Percentiles rank a stretch among this genome's conserved stretches.
These are phyloP conservation scores for Stichopus chloronotus DNA, from an alignment of 35 echinoderm and acorn worm species.

Conservation along the genomic window DNA sequence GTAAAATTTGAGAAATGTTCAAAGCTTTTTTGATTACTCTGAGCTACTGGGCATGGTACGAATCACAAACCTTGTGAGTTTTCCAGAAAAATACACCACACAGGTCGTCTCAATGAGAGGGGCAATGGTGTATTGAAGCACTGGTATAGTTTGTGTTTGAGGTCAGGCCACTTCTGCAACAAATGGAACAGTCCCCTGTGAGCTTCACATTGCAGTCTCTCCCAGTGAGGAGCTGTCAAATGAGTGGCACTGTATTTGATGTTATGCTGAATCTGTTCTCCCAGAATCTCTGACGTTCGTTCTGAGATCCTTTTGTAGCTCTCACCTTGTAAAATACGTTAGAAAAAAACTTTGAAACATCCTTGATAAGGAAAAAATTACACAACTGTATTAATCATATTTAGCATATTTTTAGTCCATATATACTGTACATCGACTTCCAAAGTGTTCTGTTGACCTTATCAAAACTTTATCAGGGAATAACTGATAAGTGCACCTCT, in stretches of 20 bases:
- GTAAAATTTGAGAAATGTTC: too few relatives aligned
- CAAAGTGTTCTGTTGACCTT: too few relatives aligned
- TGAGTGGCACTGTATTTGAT: not conserved
- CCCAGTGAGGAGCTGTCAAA: not conserved
- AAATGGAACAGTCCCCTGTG: constrained; percentile 65
- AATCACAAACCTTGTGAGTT: constrained; percentile 75
- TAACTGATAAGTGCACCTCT: too few relatives aligned
- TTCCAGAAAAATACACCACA: constrained; percentile 74
- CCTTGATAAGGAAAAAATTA: too few relatives aligned
- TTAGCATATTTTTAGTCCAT: too few relatives aligned
- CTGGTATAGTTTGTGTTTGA: constrained; percentile 79
- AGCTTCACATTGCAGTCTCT: constrained; percentile 29
- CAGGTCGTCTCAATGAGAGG: constrained; percentile 55
- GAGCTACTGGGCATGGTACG: too few relatives aligned
- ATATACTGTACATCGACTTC: too few relatives aligned
- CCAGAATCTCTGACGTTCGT: constrained; percentile 8
- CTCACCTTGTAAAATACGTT: constrained; percentile 62
- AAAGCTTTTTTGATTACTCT: too few relatives aligned
- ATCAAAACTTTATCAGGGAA: too few relatives aligned
- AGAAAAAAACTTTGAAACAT: not conserved
- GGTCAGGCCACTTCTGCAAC: constrained; percentile 82
- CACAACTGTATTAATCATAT: too few relatives aligned
- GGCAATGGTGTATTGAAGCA: constrained; percentile 81
- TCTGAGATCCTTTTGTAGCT: constrained; percentile 47
- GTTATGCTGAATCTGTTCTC: not conserved